These are phyloP conservation scores for Brachirus orientalis DNA, from an alignment of 2,113 vertebrate species.

Conservation along the genomic window DNA sequence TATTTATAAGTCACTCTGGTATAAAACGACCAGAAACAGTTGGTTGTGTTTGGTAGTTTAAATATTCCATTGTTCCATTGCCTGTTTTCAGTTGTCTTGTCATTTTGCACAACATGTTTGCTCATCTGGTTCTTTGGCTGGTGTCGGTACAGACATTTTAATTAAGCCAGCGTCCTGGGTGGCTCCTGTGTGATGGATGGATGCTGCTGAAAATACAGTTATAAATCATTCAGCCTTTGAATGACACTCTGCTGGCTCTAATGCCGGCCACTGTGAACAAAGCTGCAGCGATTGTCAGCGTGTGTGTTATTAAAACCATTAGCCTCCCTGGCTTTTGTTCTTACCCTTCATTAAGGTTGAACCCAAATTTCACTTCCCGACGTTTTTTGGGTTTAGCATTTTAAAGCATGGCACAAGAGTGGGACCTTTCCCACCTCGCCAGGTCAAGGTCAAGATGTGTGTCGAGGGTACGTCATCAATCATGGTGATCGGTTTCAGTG, in stretches of 20 bases:
- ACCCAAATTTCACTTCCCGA: constrained; percentile 45
- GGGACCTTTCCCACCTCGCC: constrained; percentile 28
- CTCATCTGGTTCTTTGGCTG: constrained; percentile 25
- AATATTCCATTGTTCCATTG: neutral
- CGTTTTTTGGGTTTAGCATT: constrained; percentile 41
- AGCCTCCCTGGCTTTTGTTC: constrained; percentile 61
- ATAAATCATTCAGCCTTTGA: constrained; percentile 71
- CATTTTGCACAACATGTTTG: constrained; percentile 1
- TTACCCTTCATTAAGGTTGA: constrained; percentile 60
- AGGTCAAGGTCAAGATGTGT: constrained; percentile 79
- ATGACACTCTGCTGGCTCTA: constrained; percentile 61
- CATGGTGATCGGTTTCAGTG: constrained; percentile 75
- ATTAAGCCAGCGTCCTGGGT: constrained; percentile 58
- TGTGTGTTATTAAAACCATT: constrained; percentile 46
- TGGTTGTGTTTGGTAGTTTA: too few relatives aligned
- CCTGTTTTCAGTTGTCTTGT: constrained; percentile 1
- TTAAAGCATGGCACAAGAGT: constrained; percentile 32
- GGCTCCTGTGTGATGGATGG: constrained; percentile 60
- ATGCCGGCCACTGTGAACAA: constrained; percentile 15
- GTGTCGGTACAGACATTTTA: constrained; percentile 60
- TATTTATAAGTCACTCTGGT: too few relatives aligned
- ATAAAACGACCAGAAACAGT: too few relatives aligned
- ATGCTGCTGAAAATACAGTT: constrained; percentile 53
- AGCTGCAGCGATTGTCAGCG: constrained; percentile 46
- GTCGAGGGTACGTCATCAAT: constrained; percentile 78